A percentile compares a stretch with the other conserved stretches of the same genome.
Conservation (phyloP, 2,113 vertebrate species). For the Alaudala cheleensis region DNA sequence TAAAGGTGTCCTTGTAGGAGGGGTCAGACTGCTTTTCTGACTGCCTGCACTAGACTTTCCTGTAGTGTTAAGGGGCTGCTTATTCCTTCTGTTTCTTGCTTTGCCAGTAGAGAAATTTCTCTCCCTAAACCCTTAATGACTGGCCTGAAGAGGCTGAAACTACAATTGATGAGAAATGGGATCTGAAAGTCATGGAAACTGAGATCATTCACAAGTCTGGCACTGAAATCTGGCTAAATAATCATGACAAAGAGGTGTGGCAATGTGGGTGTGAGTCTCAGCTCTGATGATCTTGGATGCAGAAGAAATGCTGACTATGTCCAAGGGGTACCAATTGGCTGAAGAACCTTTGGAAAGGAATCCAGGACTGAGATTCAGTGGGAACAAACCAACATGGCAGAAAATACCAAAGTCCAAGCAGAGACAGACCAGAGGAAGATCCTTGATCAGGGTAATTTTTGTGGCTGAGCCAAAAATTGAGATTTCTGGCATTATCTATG, state of each 20-base stretch:
- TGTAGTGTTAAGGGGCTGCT: too few relatives aligned
- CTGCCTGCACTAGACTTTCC: too few relatives aligned
- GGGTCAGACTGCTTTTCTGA: too few relatives aligned
- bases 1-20: too few relatives aligned
- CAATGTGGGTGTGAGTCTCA: background rate
- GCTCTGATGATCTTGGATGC: background rate
- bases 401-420: background rate
- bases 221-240: background rate
- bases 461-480: background rate
- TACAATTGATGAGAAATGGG: background rate
- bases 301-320: background rate
- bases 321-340: background rate
- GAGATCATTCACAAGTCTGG: background rate
- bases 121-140: background rate
- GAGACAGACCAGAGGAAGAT: background rate
- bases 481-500: background rate
- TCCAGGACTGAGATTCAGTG: background rate
- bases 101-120: background rate
- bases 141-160: background rate
- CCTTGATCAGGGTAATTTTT: background rate
- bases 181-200: background rate
- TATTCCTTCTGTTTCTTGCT: too few relatives aligned
- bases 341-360: background rate
- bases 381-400: background rate
- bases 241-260: background rate